Evolutionary conservation across 2,797 vertebrate species (phyloP), one percentile per base, ranked within the genome.

Genomic region (Onychomys arenicola): DNA sequence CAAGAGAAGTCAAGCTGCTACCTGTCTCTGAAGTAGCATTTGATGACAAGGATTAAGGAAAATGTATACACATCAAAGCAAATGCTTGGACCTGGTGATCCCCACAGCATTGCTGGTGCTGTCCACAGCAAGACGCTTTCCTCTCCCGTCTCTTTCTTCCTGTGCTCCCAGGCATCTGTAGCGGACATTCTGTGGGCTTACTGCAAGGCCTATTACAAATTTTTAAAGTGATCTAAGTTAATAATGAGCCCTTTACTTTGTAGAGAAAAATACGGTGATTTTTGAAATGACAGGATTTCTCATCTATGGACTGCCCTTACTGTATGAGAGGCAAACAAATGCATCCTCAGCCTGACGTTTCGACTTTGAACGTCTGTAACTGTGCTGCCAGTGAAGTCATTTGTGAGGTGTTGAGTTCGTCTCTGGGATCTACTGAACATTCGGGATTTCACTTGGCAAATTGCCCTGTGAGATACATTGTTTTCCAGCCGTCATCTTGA

Each of bases 1-100:
- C 82, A 63, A 94, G 95, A 87, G 92, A 96, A 96, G 71, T 92
- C 91, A 77, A 90, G 75, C 81, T 97, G 71, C 95, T 98, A 57
- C 97, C 98, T 98, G 96, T 94, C 95, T 96, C 84, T 91, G 96
- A 96, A 98, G 95, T 8, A 34, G 67, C 91, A 80, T 93, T 95
- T 98, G 97, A 97, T 96, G 93, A 95, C 84, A 11, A 97, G 94
- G 88, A 91, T 80, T 77, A 92, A 96, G 57, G 93, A 95, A 97
- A 97, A 96, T 89, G 59, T 46, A 61, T 95, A 65, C 71, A 86
- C 40, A 88, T 97, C 85, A 95, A 89, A 88, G 84, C 84, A 95
- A 93, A 49, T 37, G 95, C 96, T 89, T 97, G 46, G 91, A 55
- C 94, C 96, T 96, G 97, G 97, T 97, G 95, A 93, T 97, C 2